Conservation (phyloP, 1,140 invertebrate species). For the Sipha flava region DNA sequence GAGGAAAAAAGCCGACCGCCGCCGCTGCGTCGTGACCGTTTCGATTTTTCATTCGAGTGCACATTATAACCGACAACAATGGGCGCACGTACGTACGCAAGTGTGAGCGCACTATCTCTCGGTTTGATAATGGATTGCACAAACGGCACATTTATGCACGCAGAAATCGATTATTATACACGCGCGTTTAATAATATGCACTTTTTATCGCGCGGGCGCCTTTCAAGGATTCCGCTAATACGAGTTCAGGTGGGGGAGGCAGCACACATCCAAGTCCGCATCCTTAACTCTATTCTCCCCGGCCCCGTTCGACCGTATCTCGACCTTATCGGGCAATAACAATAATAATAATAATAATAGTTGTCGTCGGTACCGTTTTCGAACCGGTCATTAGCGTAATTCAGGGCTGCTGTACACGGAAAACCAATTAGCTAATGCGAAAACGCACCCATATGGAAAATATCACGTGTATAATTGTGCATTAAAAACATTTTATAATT, state of each 20-base stretch:
- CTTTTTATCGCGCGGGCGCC: no score
- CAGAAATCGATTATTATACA: slow-evolving; percentile 7
- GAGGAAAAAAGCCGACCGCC: not conserved
- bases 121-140: slow-evolving; percentile 24
- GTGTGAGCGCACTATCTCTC: not conserved
- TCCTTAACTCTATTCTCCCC: not conserved
- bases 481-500: not conserved
- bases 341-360: not conserved
- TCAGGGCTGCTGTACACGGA: slow-evolving; percentile 29
- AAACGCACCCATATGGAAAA: not conserved
- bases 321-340: slow-evolving; percentile 20
- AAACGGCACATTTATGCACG: not conserved
- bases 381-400: slow-evolving; percentile 17
- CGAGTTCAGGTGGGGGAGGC: no score
- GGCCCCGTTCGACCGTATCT: not conserved
- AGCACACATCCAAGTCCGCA: not conserved
- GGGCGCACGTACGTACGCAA: not conserved
- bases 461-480: not conserved
- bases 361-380: not conserved
- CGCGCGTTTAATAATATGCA: no score
- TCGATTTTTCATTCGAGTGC: not conserved
- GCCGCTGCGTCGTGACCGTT: not conserved
- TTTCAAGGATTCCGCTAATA: not conserved
- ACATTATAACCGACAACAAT: not conserved
- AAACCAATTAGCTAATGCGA: slow-evolving; percentile 30